Percentiles rank a stretch among this genome's conserved stretches.
Evolutionary conservation across 2,113 vertebrate genomes (phyloP).

Genomic region (Silurus meridionalis): DNA sequence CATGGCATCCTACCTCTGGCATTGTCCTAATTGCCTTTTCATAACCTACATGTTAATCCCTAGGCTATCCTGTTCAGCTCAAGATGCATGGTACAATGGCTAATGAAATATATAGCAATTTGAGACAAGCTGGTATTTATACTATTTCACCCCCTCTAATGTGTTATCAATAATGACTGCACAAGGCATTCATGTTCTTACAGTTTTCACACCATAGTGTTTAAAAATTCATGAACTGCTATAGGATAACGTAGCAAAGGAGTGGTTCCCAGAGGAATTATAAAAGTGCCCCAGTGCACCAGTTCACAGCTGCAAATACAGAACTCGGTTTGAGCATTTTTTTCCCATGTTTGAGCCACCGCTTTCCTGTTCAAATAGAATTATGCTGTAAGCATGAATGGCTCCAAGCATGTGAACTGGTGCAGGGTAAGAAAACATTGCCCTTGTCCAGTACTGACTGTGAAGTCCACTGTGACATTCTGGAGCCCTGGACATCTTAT

Average conservation of each 20-base stretch:
- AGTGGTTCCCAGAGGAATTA: constrained; percentile 15
- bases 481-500: constrained; percentile 19
- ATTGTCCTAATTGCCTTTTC: background rate
- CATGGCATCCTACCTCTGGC: constrained; percentile 45
- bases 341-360: constrained; percentile 12
- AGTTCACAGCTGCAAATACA: constrained; percentile 28
- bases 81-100: background rate
- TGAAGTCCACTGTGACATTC: constrained; percentile 1
- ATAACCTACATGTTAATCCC: constrained; percentile 18
- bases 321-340: background rate
- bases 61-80: background rate
- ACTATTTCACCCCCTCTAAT: background rate
- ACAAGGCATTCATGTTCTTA: background rate
- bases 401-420: constrained; percentile 21
- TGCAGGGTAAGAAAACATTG: constrained; percentile 27
- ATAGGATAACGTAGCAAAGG: background rate
- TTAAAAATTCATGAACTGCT: constrained; percentile 18
- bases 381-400: background rate
- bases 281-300: background rate
- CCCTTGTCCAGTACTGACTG: background rate
- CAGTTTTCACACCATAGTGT: background rate
- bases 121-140: constrained; percentile 3
- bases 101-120: background rate
- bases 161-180: background rate
- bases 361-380: constrained; percentile 39